Evolutionary conservation across 1,140 invertebrate genomes (phyloP), one percentile per base, ranked within the genome.

Genomic region (Chrysomallon squamiferum): DNA sequence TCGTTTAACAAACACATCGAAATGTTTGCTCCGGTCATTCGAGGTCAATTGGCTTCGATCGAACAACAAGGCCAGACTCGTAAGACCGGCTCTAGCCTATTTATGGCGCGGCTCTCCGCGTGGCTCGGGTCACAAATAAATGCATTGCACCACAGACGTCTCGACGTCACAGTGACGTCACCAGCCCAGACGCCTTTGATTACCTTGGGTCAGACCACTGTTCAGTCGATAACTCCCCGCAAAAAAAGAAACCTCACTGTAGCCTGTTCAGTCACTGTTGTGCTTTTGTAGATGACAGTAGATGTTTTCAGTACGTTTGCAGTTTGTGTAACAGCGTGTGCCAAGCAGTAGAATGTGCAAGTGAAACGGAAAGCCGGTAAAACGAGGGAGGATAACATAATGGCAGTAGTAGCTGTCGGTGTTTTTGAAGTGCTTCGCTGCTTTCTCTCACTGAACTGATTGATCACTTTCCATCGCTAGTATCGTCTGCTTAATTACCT

Each of bases 111-210:
- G 15, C 22, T 20, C 50, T 25, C 50, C 50, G 22, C 50, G 50
- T 30, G 50, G 22, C 29, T 54, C 22, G 29, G 50, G 50, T 54
- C 50, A 54, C 50, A 30, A 54, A 54, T 54, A 54, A 38, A 54
- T 54, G 22, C 50, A 54, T 54, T 27, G 50, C 50, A 54, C 50
- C 29, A 20, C 67, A 73, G 71, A 73, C 71, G 71, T 64, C 71
- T 50, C 38, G 71, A 73, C 71, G 67, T 73, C 71, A 69, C 27
- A 32, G 35, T 73, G 71, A 73, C 68, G 71, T 73, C 71, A 69
- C 57, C 56, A 54, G 52, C 71, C 35, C 57, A 73, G 71, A 73
- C 71, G 61, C 58, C 57, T 47, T 63, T 66, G 45, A 57, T 66
- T 59, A 43, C 49, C 62, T 66, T 43, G 47, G 60, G 52, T 57